Conservation (phyloP, 2,113 vertebrate genomes). For the Pomatorhinus ruficollis region DNA sequence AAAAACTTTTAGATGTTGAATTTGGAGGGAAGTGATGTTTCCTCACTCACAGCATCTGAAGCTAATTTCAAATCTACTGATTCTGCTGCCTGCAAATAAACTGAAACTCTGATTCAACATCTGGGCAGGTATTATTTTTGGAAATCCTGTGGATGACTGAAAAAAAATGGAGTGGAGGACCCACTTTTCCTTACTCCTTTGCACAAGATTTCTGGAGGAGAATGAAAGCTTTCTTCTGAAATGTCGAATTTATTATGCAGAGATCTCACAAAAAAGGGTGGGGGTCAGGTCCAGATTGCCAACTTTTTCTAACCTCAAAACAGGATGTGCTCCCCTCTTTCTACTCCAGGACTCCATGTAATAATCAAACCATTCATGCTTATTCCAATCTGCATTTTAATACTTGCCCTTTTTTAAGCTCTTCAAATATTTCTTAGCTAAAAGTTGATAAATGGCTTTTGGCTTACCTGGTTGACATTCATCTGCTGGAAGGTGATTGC, state of each 20-base stretch:
- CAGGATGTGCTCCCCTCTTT: constrained; percentile 38
- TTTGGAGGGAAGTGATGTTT: constrained; percentile 59
- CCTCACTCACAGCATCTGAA: constrained; percentile 60
- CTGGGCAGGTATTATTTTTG: constrained; percentile 71
- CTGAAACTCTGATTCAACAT: constrained; percentile 50
- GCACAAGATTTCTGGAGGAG: not conserved
- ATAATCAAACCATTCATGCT: constrained; percentile 59
- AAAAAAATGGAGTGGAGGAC: constrained; percentile 27
- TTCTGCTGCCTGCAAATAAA: constrained; percentile 70
- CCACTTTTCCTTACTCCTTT: constrained; percentile 15
- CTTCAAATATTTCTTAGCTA: constrained; percentile 21
- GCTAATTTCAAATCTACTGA: constrained; percentile 69
- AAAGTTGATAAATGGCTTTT: constrained; percentile 26
- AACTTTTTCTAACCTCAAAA: constrained; percentile 47
- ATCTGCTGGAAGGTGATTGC: not conserved
- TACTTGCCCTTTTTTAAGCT: constrained; percentile 5
- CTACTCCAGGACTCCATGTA: not conserved
- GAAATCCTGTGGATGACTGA: constrained; percentile 41
- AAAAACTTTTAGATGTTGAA: constrained; percentile 45
- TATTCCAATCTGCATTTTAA: not conserved
- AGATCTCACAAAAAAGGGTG: constrained; percentile 15
- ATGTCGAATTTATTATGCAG: constrained; percentile 23
- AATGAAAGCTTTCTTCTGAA: constrained; percentile 55
- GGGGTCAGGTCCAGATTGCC: constrained; percentile 33
- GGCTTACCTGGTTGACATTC: not conserved